Evolutionary conservation across 2,113 vertebrate species (phyloP).

Genomic region (Zosterops borbonicus): DNA sequence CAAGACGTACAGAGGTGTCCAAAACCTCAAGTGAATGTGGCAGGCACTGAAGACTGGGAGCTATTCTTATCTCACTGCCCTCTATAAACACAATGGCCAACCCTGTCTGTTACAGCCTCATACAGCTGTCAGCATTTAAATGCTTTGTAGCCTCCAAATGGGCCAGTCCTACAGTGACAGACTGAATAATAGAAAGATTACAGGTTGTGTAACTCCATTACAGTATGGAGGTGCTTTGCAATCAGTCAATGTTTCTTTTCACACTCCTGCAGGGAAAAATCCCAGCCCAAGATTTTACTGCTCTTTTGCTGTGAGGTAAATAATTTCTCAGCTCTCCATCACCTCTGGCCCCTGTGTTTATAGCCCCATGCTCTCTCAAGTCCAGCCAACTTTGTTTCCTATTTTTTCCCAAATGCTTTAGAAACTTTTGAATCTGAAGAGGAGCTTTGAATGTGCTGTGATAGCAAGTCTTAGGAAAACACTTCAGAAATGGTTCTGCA

Average conservation of each 20-base stretch:
- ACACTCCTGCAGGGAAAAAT: neutral
- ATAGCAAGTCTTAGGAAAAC: neutral
- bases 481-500: neutral
- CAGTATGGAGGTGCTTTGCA: neutral
- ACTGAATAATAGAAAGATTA: neutral
- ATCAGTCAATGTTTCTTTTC: neutral
- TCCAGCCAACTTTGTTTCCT: neutral
- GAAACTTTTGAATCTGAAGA: neutral
- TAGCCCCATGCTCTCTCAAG: neutral
- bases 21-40: neutral
- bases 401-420: neutral
- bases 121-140: slow-evolving; percentile 11
- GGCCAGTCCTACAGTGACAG: neutral
- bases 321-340: neutral
- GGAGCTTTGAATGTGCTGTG: neutral
- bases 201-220: neutral
- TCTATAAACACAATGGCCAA: neutral
- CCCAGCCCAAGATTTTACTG: neutral
- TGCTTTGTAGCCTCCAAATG: slow-evolving; percentile 8
- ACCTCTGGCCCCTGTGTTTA: neutral
- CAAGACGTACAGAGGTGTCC: neutral
- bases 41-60: neutral
- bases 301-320: neutral
- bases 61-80: slow-evolving; percentile 3
- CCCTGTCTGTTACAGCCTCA: neutral